A percentile compares a stretch with the other conserved stretches of the same genome.
Evolutionary conservation across 2,113 vertebrate genomes (phyloP).

Genomic region (Syngnathoides biaculeatus): DNA sequence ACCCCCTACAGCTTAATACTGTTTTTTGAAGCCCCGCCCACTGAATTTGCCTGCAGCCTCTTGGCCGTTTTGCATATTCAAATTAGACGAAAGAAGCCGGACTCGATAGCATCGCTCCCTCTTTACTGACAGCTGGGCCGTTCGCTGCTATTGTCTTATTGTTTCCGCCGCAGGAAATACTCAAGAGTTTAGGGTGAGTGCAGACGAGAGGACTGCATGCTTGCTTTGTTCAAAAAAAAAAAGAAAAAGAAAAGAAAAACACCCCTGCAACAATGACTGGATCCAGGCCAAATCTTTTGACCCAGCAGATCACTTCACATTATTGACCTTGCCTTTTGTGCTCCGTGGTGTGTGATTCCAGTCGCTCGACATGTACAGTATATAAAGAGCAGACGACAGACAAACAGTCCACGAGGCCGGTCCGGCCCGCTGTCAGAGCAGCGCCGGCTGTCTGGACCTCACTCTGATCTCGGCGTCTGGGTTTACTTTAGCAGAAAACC

Average conservation of each 20-base stretch:
- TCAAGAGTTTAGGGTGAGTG: slow-evolving; percentile 47
- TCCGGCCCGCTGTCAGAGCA: slow-evolving; percentile 21
- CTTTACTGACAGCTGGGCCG: slow-evolving; percentile 10
- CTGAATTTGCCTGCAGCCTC: neutral
- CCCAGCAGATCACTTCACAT: slow-evolving; percentile 44
- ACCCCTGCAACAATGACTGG: slow-evolving; percentile 51
- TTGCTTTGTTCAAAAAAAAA: slow-evolving; percentile 27
- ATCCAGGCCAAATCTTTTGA: slow-evolving; percentile 39
- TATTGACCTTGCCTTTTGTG: slow-evolving; percentile 52
- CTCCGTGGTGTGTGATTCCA: slow-evolving; percentile 8
- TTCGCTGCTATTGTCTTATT: slow-evolving; percentile 65
- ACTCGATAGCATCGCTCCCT: neutral
- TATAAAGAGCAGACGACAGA: slow-evolving; percentile 53
- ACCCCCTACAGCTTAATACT: too few relatives aligned
- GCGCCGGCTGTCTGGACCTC: slow-evolving; percentile 34
- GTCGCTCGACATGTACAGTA: slow-evolving; percentile 38
- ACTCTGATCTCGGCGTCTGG: slow-evolving; percentile 41
- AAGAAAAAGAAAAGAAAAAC: neutral
- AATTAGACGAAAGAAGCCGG: neutral
- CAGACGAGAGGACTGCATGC: slow-evolving; percentile 43
- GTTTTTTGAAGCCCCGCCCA: neutral
- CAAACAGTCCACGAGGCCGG: slow-evolving; percentile 24
- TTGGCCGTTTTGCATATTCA: slow-evolving; percentile 13
- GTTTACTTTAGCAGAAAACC: slow-evolving; percentile 8
- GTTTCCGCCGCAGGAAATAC: slow-evolving; percentile 63